Evolutionary conservation across 2,888 invertebrate species (phyloP), one percentile per base, ranked within the genome.

Genomic region (Hyposoter didymator): DNA sequence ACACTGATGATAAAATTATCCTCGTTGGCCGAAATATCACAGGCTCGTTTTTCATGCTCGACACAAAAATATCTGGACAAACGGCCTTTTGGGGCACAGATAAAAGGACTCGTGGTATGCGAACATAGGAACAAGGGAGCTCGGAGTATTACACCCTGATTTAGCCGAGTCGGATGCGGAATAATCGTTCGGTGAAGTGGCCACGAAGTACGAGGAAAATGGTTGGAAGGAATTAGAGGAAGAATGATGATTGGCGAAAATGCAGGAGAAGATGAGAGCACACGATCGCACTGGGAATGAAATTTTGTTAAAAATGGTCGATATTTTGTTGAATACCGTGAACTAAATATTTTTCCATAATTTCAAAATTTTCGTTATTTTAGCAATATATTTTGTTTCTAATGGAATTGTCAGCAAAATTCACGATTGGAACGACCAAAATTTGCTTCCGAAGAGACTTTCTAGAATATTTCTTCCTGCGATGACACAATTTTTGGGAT

Each of bases 231-330:
- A 85, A 87, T 84, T 78, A 81, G 52, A 43, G 67, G 66, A 76
- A 35, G 76, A 82, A 85, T 78, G 64, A 82, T 78, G 80, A 45
- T 73, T 85, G 81, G 76, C 73, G 84, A 85, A 88, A 85, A 82
- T 85, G 84, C 67, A 78, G 85, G 84, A 86, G 85, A 84, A 85
- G 70, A 35, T 47, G 78, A 52, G 62, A 70, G 59, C 45, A 66
- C 79, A 39, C 66, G 47, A 73, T 74, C 64, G n/a, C n/a, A n/a
- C n/a, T n/a, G n/a, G n/a, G n/a, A n/a, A n/a, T n/a, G n/a, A n/a
- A n/a, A n/a, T n/a, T n/a, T n/a, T n/a, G n/a, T n/a, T n/a, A n/a
- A n/a, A n/a, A n/a, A n/a, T n/a, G n/a, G n/a, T n/a, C n/a, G n/a
- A n/a, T n/a, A n/a, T n/a, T n/a, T n/a, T n/a, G n/a, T n/a, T n/a